These are phyloP conservation scores for Oplegnathus fasciatus DNA, from an alignment of 2,113 vertebrate genomes.

Conservation along the genomic window DNA sequence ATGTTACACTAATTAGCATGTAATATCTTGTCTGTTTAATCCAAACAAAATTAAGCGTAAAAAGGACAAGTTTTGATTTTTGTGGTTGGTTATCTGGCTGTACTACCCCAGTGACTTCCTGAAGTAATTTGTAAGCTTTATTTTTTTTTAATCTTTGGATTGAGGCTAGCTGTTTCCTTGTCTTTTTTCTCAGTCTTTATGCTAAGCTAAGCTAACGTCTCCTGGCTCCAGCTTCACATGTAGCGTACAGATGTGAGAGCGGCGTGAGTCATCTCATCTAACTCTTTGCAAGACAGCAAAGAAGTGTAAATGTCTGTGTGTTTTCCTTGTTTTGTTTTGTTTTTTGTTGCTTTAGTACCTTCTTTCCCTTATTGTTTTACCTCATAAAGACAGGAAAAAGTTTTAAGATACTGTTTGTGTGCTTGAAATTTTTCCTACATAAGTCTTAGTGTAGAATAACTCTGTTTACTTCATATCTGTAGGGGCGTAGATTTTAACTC, in stretches of 20 bases:
- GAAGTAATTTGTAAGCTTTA: not conserved
- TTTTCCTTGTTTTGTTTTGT: not conserved
- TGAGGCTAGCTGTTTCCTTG: not conserved
- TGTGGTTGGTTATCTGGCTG: not conserved
- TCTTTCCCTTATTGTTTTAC: conserved; percentile 45
- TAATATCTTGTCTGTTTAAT: not conserved
- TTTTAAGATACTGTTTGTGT: conserved; percentile 29
- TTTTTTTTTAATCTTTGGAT: not conserved
- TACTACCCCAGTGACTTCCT: not conserved
- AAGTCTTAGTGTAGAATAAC: conserved; percentile 35
- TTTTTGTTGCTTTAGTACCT: conserved; percentile 4
- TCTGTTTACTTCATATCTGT: conserved; percentile 36
- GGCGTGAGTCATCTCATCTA: not conserved
- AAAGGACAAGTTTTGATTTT: too few species aligned
- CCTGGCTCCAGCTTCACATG: not conserved
- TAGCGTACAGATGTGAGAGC: not conserved
- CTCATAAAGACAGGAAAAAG: conserved; percentile 56
- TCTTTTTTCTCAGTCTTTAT: not conserved
- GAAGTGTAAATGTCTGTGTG: conserved; percentile 2
- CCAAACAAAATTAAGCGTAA: not conserved
- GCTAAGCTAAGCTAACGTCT: not conserved
- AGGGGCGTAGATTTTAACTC: conserved; percentile 30
- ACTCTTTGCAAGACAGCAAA: not conserved
- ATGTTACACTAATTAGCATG: not conserved
- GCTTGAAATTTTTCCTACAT: conserved; percentile 20